Percentiles rank a stretch among this genome's conserved stretches.
Evolutionary conservation across 2,888 invertebrate species (phyloP).

Genomic region (Girardia tigrina): DNA sequence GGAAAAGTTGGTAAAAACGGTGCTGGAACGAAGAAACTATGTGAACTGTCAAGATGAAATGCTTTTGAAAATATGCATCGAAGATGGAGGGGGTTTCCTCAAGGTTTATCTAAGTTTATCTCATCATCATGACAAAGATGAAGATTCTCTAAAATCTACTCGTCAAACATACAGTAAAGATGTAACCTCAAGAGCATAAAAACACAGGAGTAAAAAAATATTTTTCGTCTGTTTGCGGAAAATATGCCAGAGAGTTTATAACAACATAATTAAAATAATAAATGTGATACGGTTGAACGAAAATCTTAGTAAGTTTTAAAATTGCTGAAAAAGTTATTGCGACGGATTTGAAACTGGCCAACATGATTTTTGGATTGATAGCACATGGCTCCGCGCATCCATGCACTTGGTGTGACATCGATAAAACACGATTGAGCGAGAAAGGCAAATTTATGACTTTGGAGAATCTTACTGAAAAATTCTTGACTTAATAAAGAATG

Average conservation of each 20-base stretch:
- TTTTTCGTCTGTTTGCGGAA: slow-evolving; percentile 28
- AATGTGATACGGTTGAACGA: too few species aligned
- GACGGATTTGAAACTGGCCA: slow-evolving; percentile 33
- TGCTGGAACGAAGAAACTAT: slow-evolving; percentile 26
- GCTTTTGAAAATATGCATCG: slow-evolving; percentile 30
- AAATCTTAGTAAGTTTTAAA: too few species aligned
- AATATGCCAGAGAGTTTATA: slow-evolving; percentile 24
- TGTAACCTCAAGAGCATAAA: neutral
- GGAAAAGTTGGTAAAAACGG: neutral
- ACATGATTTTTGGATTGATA: slow-evolving; percentile 30
- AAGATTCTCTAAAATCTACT: neutral
- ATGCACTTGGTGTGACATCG: slow-evolving; percentile 32
- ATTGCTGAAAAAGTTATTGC: slow-evolving; percentile 29
- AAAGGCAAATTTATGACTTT: slow-evolving; percentile 27
- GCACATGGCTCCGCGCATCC: slow-evolving; percentile 27
- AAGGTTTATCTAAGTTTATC: slow-evolving; percentile 28
- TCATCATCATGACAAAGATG: slow-evolving; percentile 27
- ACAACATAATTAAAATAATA: too few species aligned
- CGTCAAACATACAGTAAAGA: neutral
- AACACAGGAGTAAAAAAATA: slow-evolving; percentile 32
- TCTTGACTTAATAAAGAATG: slow-evolving; percentile 28
- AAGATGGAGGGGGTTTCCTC: slow-evolving; percentile 34
- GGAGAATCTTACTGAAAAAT: slow-evolving; percentile 29
- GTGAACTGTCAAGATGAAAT: slow-evolving; percentile 12
- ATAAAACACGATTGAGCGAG: slow-evolving; percentile 21